These are phyloP conservation scores for Galeopterus variegatus DNA, from an alignment of 2,113 vertebrate genomes.

Conservation along the genomic window DNA sequence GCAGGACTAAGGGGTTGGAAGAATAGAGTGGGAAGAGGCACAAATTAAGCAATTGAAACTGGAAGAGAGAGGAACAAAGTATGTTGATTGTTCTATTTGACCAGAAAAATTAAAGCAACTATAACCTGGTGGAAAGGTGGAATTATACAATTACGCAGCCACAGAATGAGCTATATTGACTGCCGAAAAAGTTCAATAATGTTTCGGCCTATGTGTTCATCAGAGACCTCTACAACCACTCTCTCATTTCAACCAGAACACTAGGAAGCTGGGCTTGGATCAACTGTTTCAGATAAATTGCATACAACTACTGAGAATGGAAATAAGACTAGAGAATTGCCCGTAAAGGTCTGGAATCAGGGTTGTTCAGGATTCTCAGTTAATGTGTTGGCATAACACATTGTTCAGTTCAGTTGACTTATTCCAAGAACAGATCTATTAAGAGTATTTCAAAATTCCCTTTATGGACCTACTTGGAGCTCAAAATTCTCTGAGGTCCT, in stretches of 20 bases:
- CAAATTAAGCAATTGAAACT: constrained; percentile 25
- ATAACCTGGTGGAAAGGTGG: constrained; percentile 2
- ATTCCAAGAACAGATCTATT: constrained; percentile 64
- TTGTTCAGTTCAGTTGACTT: constrained; percentile 36
- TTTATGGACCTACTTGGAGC: constrained; percentile 58
- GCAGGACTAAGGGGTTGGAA: neutral
- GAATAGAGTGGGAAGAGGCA: neutral
- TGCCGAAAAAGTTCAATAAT: neutral
- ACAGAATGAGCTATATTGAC: constrained; percentile 37
- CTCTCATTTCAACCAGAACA: neutral
- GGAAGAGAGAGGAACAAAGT: constrained; percentile 14
- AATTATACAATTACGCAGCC: constrained; percentile 55
- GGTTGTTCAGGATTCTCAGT: neutral
- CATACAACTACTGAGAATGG: neutral
- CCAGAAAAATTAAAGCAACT: constrained; percentile 75
- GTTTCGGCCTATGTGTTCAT: neutral
- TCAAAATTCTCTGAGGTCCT: constrained; percentile 62
- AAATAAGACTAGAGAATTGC: neutral
- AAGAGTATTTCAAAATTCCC: constrained; percentile 70
- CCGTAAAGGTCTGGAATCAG: neutral
- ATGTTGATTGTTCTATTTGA: constrained; percentile 51
- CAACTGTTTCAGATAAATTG: neutral
- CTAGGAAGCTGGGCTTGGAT: neutral
- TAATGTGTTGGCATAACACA: neutral
- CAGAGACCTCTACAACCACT: neutral